These are phyloP conservation scores for Nematostella vectensis DNA, from an alignment of 92 coral and sea anemone genomes.

Conservation along the genomic window DNA sequence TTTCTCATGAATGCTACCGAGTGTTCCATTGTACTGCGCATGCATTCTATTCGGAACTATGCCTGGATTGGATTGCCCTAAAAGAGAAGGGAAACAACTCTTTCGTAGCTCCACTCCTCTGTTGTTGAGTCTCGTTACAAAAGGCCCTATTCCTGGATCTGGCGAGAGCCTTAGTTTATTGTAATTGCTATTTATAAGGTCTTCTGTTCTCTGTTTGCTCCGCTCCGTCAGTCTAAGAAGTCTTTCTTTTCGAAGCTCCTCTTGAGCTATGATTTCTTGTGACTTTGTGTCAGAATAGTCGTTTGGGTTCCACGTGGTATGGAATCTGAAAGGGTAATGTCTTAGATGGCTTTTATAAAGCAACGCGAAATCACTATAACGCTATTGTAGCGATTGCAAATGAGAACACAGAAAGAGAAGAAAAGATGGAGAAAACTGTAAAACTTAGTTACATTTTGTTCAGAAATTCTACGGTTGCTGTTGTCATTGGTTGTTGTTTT, in stretches of 20 bases:
- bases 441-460: too few species aligned
- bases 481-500: too few species aligned
- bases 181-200: constrained; percentile 47
- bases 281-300: constrained; percentile 3
- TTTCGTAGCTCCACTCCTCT: constrained; percentile 3
- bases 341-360: too few species aligned
- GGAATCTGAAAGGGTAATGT: constrained; percentile 12
- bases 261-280: neutral
- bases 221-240: constrained; percentile 42
- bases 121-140: constrained; percentile 22
- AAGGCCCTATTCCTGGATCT: neutral
- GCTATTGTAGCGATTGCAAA: too few species aligned
- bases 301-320: constrained; percentile 16
- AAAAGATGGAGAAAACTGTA: too few species aligned
- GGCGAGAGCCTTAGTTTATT: constrained; percentile 17
- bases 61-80: neutral
- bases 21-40: neutral
- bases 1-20: neutral
- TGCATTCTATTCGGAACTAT: neutral
- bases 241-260: constrained; percentile 20
- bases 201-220: constrained; percentile 48
- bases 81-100: constrained; percentile 50
- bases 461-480: too few species aligned
- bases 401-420: too few species aligned
- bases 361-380: too few species aligned